Conservation (phyloP, 2,797 vertebrate genomes). For the Hybognathus amarus region DNA sequence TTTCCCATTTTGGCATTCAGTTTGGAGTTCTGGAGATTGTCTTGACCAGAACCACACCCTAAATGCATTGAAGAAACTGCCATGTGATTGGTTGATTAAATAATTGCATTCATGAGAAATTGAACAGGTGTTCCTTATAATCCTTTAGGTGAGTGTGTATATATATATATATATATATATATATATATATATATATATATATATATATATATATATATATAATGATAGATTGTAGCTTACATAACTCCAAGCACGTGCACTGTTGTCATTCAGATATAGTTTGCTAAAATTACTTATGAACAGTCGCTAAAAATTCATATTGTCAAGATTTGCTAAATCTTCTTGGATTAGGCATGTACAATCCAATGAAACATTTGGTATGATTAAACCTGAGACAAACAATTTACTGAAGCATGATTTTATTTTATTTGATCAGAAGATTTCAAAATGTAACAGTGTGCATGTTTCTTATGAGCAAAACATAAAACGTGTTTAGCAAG, state of each 20-base stretch:
- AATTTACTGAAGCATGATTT: not conserved
- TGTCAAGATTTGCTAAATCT: not conserved
- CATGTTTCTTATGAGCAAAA: slow-evolving; percentile 4
- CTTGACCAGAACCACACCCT: too few relatives aligned
- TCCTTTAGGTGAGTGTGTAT: too few relatives aligned
- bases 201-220: too few relatives aligned
- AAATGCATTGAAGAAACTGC: too few relatives aligned
- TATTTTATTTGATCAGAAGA: slow-evolving; percentile 9
- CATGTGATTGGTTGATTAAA: too few relatives aligned
- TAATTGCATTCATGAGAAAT: too few relatives aligned
- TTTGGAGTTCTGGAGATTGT: too few relatives aligned
- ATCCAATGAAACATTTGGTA: not conserved
- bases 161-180: too few relatives aligned
- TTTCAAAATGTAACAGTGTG: not conserved
- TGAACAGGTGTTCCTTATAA: too few relatives aligned
- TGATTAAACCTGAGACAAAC: not conserved
- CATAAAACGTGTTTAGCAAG: not conserved
- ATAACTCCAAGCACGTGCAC: not conserved
- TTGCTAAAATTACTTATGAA: not conserved
- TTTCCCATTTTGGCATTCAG: too few relatives aligned
- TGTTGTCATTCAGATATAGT: not conserved
- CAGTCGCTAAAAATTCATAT: not conserved
- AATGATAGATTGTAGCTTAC: not conserved
- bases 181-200: too few relatives aligned
- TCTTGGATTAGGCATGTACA: not conserved